Evolutionary conservation across 2,797 vertebrate species (phyloP), one percentile per base, ranked within the genome.

Genomic region (Sparus aurata): DNA sequence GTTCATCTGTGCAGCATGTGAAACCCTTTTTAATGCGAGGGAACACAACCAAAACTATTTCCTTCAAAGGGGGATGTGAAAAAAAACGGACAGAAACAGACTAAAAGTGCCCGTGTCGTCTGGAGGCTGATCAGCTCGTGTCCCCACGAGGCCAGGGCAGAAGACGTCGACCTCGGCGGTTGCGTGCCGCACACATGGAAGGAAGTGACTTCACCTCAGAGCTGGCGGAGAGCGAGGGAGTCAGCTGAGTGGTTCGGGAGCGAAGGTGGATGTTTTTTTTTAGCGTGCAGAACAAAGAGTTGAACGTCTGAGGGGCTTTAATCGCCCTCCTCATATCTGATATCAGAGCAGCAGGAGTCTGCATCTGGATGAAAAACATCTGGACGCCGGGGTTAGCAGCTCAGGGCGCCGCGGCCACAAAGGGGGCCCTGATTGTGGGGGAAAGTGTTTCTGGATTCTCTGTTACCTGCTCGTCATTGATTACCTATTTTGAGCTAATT

Each of bases 1-100:
- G 80, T 90, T 85, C 91, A 84, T 84, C 86, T 82, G 80, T 77
- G 80, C 72, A 73, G 87, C 85, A 83, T 87, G 82, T 88, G 77
- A 86, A 77, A 49, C 9, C 9, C 50, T 59, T 54, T 73, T 76
- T 64, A 1, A 61, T 45, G 20, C 30, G 12, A 23, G 43, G 66
- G 66, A 63, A 16, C 67, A 46, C 49, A 16, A 57, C 49, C 25
- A 11, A 30, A 23, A 50, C 6, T 6, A 12, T 72, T 69, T 66
- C 45, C 67, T 72, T 45, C 2, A 22, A n/a, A 50, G 54, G 34
- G 50, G 49, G 55, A 49, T 38, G 41, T n/a, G 34, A 34, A 52
- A 61, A 50, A 53, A 27, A 27, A 27, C 5, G 7, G 13, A 52
- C 55, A 41, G 17, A 38, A 52, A 65, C 25, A 50, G 45, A 47